Evolutionary conservation across 2,888 invertebrate species (phyloP).

Genomic region (Augochlorella aurata): DNA sequence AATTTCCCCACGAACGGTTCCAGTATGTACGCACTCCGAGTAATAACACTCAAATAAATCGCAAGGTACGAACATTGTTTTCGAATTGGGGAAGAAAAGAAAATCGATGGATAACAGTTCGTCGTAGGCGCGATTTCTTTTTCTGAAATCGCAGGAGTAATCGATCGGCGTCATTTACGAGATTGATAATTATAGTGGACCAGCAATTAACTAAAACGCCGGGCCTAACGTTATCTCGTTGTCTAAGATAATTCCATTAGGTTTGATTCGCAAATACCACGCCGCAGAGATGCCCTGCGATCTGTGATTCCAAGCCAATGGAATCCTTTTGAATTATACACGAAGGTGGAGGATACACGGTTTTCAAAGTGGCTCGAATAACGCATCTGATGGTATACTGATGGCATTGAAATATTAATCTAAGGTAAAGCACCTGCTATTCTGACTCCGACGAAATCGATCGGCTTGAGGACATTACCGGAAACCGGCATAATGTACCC

Average conservation of each 20-base stretch:
- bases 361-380: conserved; percentile 41
- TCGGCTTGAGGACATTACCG: conserved; percentile 10
- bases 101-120: background rate
- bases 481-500: background rate
- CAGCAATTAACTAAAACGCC: background rate
- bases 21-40: background rate
- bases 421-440: conserved; percentile 45
- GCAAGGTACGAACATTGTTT: no score
- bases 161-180: conserved; percentile 2
- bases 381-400: conserved; percentile 27
- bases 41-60: no score
- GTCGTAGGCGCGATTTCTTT: no score
- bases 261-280: conserved; percentile 19
- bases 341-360: conserved; percentile 33
- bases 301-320: conserved; percentile 28
- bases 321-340: conserved; percentile 46
- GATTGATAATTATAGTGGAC: background rate
- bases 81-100: background rate
- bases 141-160: background rate
- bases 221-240: conserved; percentile 6
- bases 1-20: background rate
- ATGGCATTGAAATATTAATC: conserved; percentile 63
- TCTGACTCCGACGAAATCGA: conserved; percentile 50
- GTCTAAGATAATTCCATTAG: conserved; percentile 22
- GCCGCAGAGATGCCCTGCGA: background rate